Evolutionary conservation across 2,113 vertebrate species (phyloP).

Genomic region (Phalacrocorax carbo): DNA sequence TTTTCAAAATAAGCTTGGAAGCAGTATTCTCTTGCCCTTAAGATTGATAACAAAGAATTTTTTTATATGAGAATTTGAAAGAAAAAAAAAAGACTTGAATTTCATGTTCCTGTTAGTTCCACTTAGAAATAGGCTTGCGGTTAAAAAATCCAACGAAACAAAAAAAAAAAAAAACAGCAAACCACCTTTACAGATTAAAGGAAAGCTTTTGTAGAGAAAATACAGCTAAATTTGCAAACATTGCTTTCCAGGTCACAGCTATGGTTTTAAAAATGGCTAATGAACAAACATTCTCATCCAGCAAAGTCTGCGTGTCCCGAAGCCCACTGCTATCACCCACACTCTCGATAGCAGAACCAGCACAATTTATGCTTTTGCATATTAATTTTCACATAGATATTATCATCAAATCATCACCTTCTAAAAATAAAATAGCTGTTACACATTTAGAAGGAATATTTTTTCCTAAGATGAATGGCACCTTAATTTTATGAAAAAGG

Average conservation of each 20-base stretch:
- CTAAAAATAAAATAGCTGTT: neutral
- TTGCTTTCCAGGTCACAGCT: neutral
- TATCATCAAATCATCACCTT: neutral
- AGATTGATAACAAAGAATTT: neutral
- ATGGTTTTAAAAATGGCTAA: neutral
- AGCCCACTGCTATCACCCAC: neutral
- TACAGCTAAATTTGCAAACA: neutral
- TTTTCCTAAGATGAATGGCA: neutral
- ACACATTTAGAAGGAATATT: neutral
- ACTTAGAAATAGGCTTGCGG: neutral
- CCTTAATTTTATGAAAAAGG: neutral
- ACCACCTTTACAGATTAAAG: neutral
- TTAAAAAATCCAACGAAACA: neutral
- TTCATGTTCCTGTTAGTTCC: neutral
- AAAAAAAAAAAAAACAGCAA: neutral
- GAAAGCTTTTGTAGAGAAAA: neutral
- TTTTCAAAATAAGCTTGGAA: neutral
- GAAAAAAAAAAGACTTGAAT: neutral
- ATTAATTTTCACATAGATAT: neutral
- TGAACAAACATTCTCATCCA: neutral
- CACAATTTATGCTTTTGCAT: neutral
- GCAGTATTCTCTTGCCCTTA: neutral
- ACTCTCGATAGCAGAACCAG: fast-evolving
- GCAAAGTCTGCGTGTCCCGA: neutral
- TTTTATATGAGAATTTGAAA: neutral